Evolutionary conservation across 2,888 invertebrate genomes (phyloP).

Genomic region (Eristalis pertinax): DNA sequence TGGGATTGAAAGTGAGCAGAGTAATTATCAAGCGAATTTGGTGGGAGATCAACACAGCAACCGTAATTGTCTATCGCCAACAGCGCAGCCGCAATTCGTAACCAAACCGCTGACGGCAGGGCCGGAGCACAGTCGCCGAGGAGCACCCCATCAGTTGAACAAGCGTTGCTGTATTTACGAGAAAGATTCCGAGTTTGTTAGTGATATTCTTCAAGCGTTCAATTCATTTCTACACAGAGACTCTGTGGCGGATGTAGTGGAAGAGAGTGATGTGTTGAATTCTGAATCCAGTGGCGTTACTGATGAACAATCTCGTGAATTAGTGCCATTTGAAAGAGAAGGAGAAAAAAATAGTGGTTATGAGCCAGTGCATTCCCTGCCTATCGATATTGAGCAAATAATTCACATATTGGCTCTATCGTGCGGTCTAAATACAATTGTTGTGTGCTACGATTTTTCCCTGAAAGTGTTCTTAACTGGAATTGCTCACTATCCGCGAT

Average conservation of each 20-base stretch:
- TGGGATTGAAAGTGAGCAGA: slow-evolving; percentile 55
- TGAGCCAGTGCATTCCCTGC: background rate
- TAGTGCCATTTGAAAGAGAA: slow-evolving; percentile 64
- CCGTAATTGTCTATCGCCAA: slow-evolving; percentile 44
- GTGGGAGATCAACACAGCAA: slow-evolving; percentile 54
- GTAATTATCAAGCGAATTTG: slow-evolving; percentile 51
- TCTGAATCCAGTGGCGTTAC: slow-evolving; percentile 37
- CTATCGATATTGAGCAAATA: slow-evolving; percentile 67
- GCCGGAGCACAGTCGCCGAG: slow-evolving; percentile 59
- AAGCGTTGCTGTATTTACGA: slow-evolving; percentile 78
- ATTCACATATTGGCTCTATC: slow-evolving; percentile 73
- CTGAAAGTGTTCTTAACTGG: slow-evolving; percentile 72
- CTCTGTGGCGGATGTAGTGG: slow-evolving; percentile 7
- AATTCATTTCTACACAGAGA: slow-evolving; percentile 74
- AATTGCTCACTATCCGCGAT: slow-evolving; percentile 25
- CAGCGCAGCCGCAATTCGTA: slow-evolving; percentile 54
- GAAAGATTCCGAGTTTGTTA: slow-evolving; percentile 77
- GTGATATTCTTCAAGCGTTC: slow-evolving; percentile 77
- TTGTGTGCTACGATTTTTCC: slow-evolving; percentile 74
- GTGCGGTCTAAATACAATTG: slow-evolving; percentile 73
- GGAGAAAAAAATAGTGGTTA: background rate
- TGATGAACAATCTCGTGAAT: slow-evolving; percentile 61
- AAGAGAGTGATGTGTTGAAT: slow-evolving; percentile 16
- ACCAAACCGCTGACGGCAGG: slow-evolving; percentile 52
- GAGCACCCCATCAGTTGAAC: slow-evolving; percentile 59